These are phyloP conservation scores for Quiscalus mexicanus DNA, from an alignment of 2,113 vertebrate genomes.

Conservation along the genomic window DNA sequence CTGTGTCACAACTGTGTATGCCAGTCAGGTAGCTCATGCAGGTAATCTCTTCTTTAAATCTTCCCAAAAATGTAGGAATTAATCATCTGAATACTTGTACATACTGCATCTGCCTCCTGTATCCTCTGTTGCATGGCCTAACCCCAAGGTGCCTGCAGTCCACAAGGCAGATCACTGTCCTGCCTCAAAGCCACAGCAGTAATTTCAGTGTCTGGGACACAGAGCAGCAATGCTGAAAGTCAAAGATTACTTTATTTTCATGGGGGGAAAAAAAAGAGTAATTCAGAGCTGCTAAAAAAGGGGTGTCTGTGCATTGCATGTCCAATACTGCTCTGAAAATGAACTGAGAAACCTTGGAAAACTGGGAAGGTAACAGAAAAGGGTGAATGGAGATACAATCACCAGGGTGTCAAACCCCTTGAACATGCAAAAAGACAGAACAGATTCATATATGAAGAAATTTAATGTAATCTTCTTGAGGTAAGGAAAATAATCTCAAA, in stretches of 20 bases:
- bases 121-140: background rate
- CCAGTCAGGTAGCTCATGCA: background rate
- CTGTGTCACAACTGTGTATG: background rate
- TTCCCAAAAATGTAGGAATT: background rate
- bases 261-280: background rate
- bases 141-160: background rate
- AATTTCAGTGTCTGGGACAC: background rate
- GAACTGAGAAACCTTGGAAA: background rate
- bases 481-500: background rate
- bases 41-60: background rate
- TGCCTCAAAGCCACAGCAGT: background rate
- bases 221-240: background rate
- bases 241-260: background rate
- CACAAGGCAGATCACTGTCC: background rate
- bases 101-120: background rate
- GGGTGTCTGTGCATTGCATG: accelerated
- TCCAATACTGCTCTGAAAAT: background rate
- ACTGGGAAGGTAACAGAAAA: background rate
- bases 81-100: background rate
- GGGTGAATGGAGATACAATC: background rate
- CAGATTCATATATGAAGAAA: background rate
- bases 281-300: background rate
- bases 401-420: background rate
- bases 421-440: background rate
- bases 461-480: background rate